Evolutionary conservation across 64 coral and sea anemone species (phyloP).

Genomic region (Platygyra sinensis): DNA sequence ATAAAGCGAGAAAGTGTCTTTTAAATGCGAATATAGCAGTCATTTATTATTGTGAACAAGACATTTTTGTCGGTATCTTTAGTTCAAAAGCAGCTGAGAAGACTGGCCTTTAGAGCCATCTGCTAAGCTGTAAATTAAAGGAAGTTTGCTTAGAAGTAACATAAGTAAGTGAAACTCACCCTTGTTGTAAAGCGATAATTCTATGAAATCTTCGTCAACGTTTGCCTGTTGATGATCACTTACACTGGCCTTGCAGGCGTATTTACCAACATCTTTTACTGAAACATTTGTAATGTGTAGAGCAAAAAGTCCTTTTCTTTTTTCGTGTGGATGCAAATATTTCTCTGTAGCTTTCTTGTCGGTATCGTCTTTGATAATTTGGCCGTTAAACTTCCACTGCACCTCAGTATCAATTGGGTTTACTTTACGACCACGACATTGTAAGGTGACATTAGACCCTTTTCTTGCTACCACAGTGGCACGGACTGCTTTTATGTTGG

Average conservation of each 20-base stretch:
- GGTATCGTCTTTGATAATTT: neutral
- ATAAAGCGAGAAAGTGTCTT: too few relatives aligned
- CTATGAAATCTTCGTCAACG: neutral
- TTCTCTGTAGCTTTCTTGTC: neutral
- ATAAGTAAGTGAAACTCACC: neutral
- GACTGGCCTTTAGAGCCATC: too few relatives aligned
- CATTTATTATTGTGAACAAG: too few relatives aligned
- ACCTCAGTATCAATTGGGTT: neutral
- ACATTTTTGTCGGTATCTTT: too few relatives aligned
- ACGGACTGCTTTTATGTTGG: neutral
- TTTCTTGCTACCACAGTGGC: neutral
- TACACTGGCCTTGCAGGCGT: neutral
- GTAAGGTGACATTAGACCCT: neutral
- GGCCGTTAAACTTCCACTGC: neutral
- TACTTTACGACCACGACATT: neutral
- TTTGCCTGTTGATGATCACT: rapidly evolving
- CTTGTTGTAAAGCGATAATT: neutral
- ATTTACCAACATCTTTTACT: slow-evolving; percentile 1
- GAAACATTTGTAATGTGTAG: slow-evolving; percentile 1
- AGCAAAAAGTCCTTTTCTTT: neutral
- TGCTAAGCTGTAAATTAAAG: too few relatives aligned
- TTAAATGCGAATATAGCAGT: too few relatives aligned
- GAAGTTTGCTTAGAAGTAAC: neutral
- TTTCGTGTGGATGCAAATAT: too few relatives aligned
- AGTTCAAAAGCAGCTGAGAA: too few relatives aligned